A percentile compares a stretch with the other conserved stretches of the same genome.
Evolutionary conservation across 2,113 vertebrate genomes (phyloP).

Genomic region (Chaetorhynchus papuensis): DNA sequence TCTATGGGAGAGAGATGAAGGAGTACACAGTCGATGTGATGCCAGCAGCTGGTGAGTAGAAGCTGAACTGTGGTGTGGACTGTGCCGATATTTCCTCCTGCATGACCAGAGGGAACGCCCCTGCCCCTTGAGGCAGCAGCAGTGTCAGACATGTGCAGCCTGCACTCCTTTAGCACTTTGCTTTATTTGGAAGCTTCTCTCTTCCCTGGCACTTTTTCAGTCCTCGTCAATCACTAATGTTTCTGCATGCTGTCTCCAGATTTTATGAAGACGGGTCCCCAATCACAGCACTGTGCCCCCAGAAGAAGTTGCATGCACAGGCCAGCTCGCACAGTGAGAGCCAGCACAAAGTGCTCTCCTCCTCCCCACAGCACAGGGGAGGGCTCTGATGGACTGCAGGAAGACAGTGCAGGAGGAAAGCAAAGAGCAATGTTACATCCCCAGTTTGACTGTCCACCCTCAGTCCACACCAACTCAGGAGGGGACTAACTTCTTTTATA

Average conservation of each 20-base stretch:
- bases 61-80: neutral
- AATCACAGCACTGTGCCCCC: neutral
- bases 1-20: neutral
- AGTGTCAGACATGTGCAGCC: neutral
- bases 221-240: conserved; percentile 3
- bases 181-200: conserved; percentile 7
- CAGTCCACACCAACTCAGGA: neutral
- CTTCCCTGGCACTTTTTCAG: conserved; percentile 4
- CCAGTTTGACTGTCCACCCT: neutral
- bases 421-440: neutral
- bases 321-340: fast-evolving
- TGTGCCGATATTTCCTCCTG: neutral
- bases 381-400: neutral
- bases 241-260: neutral
- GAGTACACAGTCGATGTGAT: fast-evolving
- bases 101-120: neutral
- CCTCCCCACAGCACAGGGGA: neutral
- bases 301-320: neutral
- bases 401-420: neutral
- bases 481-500: neutral
- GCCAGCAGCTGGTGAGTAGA: neutral
- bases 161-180: neutral
- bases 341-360: neutral
- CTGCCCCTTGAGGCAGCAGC: neutral
- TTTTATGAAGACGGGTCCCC: neutral